Evolutionary conservation across 2,797 vertebrate genomes (phyloP).

Genomic region (Myiotriccus ornatus): DNA sequence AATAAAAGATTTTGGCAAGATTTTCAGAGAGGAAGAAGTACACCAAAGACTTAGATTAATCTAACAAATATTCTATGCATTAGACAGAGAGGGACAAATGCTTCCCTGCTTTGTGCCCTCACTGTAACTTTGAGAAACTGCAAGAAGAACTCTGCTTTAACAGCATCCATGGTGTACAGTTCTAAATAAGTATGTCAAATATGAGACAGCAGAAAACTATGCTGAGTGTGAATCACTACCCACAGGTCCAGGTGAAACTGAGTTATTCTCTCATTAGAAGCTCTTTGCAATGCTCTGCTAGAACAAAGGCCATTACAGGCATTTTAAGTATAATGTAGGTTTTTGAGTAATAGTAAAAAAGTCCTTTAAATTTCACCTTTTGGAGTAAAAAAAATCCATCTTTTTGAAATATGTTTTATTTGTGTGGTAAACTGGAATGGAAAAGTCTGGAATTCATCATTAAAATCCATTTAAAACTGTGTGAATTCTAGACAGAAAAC

Average conservation of each 20-base stretch:
- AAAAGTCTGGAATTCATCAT: not conserved
- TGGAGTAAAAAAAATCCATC: rapidly evolving
- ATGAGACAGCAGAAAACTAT: not conserved
- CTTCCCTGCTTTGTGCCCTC: not conserved
- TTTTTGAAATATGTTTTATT: not conserved
- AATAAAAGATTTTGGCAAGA: slow-evolving; percentile 3
- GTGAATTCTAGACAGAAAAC: not conserved
- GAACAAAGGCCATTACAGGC: not conserved
- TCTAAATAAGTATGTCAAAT: not conserved
- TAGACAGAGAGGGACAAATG: not conserved
- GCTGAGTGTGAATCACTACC: not conserved
- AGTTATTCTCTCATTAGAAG: not conserved
- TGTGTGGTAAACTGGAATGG: not conserved
- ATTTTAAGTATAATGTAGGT: not conserved
- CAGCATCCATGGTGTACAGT: not conserved
- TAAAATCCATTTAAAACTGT: not conserved
- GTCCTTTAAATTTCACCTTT: not conserved
- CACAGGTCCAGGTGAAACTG: not conserved
- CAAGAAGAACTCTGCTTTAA: not conserved
- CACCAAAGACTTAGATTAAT: not conserved
- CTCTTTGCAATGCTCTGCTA: not conserved
- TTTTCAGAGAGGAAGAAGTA: not conserved
- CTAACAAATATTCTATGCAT: not conserved
- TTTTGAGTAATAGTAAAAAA: not conserved
- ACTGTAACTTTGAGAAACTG: not conserved